Evolutionary conservation across 2,888 invertebrate species (phyloP).

Genomic region (Aspidapion aeneum): DNA sequence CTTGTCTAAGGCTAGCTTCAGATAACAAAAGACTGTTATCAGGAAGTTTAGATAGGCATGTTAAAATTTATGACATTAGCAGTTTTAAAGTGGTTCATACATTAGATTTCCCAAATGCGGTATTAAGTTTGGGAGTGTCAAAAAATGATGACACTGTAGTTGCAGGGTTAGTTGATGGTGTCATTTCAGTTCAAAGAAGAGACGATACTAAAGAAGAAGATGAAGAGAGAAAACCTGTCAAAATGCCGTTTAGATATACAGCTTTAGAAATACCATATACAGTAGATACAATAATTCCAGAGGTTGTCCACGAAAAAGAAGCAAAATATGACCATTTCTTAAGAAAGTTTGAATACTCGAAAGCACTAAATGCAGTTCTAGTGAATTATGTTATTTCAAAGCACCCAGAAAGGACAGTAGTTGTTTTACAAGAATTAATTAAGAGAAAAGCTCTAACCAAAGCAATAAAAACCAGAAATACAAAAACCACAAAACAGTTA

Average conservation of each 20-base stretch:
- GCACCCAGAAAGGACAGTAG: constrained; percentile 73
- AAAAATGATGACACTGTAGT: constrained; percentile 78
- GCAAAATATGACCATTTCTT: constrained; percentile 67
- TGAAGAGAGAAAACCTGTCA: constrained; percentile 48
- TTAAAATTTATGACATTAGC: constrained; percentile 87
- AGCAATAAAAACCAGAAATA: constrained; percentile 71
- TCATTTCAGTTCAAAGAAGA: constrained; percentile 80
- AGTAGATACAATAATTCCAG: constrained; percentile 54
- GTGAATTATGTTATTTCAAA: constrained; percentile 56
- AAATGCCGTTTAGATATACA: constrained; percentile 52
- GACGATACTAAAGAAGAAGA: constrained; percentile 51
- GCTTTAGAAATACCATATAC: constrained; percentile 34
- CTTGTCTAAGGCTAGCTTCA: constrained; percentile 77
- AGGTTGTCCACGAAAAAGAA: constrained; percentile 46
- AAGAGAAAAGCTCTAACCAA: constrained; percentile 72
- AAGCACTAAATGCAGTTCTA: constrained; percentile 73
- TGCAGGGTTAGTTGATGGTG: constrained; percentile 90
- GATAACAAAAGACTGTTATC: constrained; percentile 82
- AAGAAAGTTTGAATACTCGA: constrained; percentile 76
- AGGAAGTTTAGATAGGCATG: constrained; percentile 88
- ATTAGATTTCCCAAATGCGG: constrained; percentile 85
- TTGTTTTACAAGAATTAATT: constrained; percentile 83
- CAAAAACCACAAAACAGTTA: constrained; percentile 61
- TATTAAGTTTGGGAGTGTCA: constrained; percentile 79
- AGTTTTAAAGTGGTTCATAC: constrained; percentile 86